Evolutionary conservation across 1,140 invertebrate species (phyloP).

Genomic region (Dolichoris vasculosae): DNA sequence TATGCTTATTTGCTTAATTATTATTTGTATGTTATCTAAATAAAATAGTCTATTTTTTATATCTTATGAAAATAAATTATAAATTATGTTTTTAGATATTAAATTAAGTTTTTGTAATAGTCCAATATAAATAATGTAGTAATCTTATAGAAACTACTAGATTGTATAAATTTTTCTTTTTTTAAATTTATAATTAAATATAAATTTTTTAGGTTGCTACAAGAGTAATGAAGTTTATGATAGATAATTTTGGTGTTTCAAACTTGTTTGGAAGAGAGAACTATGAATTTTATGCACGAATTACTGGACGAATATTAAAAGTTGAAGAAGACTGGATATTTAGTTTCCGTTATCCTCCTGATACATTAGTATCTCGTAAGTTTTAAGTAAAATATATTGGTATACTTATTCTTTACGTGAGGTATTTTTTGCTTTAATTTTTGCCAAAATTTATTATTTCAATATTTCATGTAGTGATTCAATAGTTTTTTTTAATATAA

Average conservation of each 20-base stretch:
- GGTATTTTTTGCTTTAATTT: constrained; percentile 21
- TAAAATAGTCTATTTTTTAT: background rate
- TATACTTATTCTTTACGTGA: background rate
- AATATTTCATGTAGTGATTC: constrained; percentile 27
- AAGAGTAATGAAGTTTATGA: constrained; percentile 94
- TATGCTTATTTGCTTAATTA: background rate
- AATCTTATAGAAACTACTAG: background rate
- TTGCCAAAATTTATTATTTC: constrained; percentile 25
- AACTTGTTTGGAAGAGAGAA: constrained; percentile 96
- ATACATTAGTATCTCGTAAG: constrained; percentile 85
- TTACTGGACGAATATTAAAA: constrained; percentile 92
- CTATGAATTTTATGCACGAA: constrained; percentile 97
- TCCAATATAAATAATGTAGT: background rate
- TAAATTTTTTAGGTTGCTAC: constrained; percentile 85
- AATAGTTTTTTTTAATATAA: constrained; percentile 37
- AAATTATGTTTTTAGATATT: background rate
- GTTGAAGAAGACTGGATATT: constrained; percentile 97
- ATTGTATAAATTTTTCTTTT: background rate
- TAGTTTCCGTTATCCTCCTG: constrained; percentile 92
- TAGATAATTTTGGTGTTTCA: constrained; percentile 96
- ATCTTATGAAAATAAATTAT: background rate
- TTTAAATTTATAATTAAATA: background rate
- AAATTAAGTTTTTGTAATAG: background rate
- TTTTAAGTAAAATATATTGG: constrained; percentile 56
- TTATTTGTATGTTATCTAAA: background rate